A percentile compares a stretch with the other conserved stretches of the same genome.
Evolutionary conservation across 2,113 vertebrate genomes (phyloP).

Genomic region (Nyctibius bracteatus): DNA sequence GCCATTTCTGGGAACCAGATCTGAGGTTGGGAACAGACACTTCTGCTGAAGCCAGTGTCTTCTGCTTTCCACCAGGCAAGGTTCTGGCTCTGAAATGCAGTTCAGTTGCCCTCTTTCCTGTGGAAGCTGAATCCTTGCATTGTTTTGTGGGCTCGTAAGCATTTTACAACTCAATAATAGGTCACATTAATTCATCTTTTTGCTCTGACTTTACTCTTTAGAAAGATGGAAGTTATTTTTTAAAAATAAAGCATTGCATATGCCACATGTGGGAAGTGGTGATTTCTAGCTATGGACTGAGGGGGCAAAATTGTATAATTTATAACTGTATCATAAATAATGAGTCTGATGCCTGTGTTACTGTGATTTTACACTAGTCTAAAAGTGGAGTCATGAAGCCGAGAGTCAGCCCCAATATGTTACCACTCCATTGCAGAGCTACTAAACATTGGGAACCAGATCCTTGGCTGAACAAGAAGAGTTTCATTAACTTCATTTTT

Average conservation of each 20-base stretch:
- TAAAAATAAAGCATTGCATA: slow-evolving; percentile 43
- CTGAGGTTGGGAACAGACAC: not conserved
- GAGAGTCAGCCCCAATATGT: not conserved
- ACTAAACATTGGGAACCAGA: not conserved
- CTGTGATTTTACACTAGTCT: slow-evolving; percentile 34
- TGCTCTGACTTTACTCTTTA: slow-evolving; percentile 14
- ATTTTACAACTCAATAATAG: slow-evolving; percentile 14
- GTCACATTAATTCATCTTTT: slow-evolving; percentile 22
- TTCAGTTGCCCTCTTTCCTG: not conserved
- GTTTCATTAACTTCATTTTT: not conserved
- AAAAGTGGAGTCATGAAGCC: not conserved
- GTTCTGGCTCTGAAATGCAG: not conserved
- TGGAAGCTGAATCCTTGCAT: not conserved
- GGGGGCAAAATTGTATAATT: slow-evolving; percentile 22
- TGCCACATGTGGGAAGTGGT: slow-evolving; percentile 56
- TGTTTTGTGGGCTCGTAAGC: not conserved
- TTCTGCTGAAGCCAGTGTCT: not conserved
- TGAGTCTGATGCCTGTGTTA: slow-evolving; percentile 5
- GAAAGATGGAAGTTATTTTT: slow-evolving; percentile 13
- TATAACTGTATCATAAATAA: slow-evolving; percentile 38
- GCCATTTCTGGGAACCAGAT: not conserved
- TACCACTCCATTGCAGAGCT: not conserved
- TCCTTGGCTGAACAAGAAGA: not conserved
- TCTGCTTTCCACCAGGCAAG: not conserved
- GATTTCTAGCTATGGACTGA: slow-evolving; percentile 47